A percentile compares a stretch with the other conserved stretches of the same genome.
Evolutionary conservation across 2,113 vertebrate genomes (phyloP).

Genomic region (Thamnophis sirtalis): DNA sequence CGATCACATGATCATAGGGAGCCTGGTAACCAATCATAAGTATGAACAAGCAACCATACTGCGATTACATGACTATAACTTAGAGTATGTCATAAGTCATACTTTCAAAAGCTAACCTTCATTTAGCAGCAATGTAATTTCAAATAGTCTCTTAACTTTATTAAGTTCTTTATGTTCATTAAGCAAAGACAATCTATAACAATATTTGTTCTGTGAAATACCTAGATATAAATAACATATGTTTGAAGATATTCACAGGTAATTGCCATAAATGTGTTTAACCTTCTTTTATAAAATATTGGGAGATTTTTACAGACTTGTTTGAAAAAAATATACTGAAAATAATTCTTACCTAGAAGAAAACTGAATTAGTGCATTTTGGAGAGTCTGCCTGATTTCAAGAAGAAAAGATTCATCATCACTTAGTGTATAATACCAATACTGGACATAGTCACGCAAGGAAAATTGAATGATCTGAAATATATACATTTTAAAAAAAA

Average conservation of each 20-base stretch:
- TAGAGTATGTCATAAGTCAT: neutral
- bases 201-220: neutral
- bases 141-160: neutral
- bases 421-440: constrained; percentile 98
- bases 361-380: constrained; percentile 95
- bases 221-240: neutral
- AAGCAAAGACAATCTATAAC: neutral
- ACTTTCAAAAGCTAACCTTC: neutral
- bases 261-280: neutral
- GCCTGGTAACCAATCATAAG: neutral
- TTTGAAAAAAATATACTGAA: neutral
- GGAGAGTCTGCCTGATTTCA: constrained; percentile 94
- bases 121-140: neutral
- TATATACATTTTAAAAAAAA: constrained; percentile 19
- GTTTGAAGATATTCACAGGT: neutral
- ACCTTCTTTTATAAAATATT: neutral
- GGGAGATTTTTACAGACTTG: neutral
- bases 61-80: neutral
- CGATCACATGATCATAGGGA: neutral
- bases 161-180: neutral
- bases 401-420: constrained; percentile 96
- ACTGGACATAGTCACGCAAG: constrained; percentile 96
- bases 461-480: constrained; percentile 96
- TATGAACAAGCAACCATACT: neutral
- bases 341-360: constrained; percentile 82